Conservation (phyloP, 2,113 vertebrate species). For the Megatriorchis doriae region DNA sequence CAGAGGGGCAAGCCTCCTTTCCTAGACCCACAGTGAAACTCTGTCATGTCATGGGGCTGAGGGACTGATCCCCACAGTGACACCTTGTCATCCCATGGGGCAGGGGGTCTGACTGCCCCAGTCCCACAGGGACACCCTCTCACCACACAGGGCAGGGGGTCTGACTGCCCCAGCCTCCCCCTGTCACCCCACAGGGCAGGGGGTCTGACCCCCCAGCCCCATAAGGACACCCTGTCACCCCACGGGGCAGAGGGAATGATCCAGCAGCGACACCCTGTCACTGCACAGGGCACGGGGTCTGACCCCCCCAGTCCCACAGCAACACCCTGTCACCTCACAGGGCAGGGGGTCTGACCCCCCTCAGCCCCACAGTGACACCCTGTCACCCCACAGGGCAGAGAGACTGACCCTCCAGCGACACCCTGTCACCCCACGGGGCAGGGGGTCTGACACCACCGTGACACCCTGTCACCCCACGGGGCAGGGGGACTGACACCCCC, state of each 20-base stretch:
- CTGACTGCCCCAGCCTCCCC: background rate
- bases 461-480: background rate
- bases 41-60: background rate
- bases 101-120: background rate
- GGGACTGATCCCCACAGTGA: background rate
- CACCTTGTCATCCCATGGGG: background rate
- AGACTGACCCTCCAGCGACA: background rate
- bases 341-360: background rate
- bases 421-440: background rate
- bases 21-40: background rate
- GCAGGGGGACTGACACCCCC: background rate
- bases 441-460: no score
- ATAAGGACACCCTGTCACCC: background rate
- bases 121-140: no score
- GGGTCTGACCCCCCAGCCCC: background rate
- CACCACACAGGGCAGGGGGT: accelerated
- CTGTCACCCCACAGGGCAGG: background rate
- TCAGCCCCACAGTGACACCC: no score
- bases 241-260: no score
- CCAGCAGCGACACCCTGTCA: background rate
- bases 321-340: background rate
- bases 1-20: no score
- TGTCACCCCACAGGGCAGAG: background rate
- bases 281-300: background rate
- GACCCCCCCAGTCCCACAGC: no score